Evolutionary conservation across 2,888 invertebrate species (phyloP), one percentile per base, ranked within the genome.

Genomic region (Ectropis crepuscularia): DNA sequence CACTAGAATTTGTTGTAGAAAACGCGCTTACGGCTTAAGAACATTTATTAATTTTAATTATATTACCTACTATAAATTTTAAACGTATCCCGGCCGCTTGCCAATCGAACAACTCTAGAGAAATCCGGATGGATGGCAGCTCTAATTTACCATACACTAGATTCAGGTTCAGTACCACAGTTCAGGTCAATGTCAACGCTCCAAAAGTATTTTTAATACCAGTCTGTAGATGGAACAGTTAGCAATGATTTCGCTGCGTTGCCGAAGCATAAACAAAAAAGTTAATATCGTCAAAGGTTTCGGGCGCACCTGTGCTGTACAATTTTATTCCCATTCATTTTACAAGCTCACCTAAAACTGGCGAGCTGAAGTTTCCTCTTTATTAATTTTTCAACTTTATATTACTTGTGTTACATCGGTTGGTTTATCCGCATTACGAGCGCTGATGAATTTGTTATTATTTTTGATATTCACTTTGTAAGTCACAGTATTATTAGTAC

Each of bases 311-410:
- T 92, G 92, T 86, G 89, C 86, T 82, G 82, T 89, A 90, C 89
- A 87, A 87, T 92, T 91, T 92, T 91, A 90, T 92, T 92, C 88
- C 88, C 89, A 91, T 91, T 92, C 90, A 90, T 90, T 91, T 92
- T 91, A 89, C 87, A 89, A 89, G 90, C 90, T 88, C 83, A 88
- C 89, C 91, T 90, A 91, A 90, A 90, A 89, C 87, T 84, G 64
- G 84, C 86, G 82, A 81, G 83, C 81, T 84, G 85, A 90, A 92
- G 87, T 92, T 92, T 86, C 86, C 79, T 90, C 92, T 91, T 92
- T 92, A 92, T 92, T 92, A 92, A 92, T 92, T 92, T 92, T 92
- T 89, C 87, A 92, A 92, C 92, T 92, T 92, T 91, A 90, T 92
- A 91, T 92, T 91, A 89, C 90, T 88, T 86, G 79, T 81, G 79